Base-by-base conservation (phyloP, 2,797 vertebrate genomes). In the Crenichthys baileyi region DNA sequence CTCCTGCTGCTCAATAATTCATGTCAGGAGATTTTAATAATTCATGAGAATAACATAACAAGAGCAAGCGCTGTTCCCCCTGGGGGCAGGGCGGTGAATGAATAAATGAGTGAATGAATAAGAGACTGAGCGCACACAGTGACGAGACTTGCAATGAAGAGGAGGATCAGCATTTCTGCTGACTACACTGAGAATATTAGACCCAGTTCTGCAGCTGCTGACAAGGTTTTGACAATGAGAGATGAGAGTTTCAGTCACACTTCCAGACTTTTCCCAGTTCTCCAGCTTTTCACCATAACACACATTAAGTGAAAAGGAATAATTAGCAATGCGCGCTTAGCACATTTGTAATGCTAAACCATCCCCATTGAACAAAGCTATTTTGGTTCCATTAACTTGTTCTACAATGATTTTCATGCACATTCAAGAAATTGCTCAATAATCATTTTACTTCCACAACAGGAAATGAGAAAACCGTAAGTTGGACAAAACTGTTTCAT, bases 31-130 rank as follows among this genome's bases (percentile, higher is more conserved):
- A 77, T 86, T 92, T 95, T 63, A 94, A 95, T 96, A 92, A 95
- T 96, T 94, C 88, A 95, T 83, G 80, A 84, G 83, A 90, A 94
- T 94, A 90, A 95, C 91, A 94, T 91, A 87, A 93, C 92, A 85
- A 58, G 80, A 84, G 91, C 77, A 80, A 84, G 88, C 82, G 83
- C 89, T 82, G 90, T 88, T 84, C 79, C 75, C 90, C 87, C 83
- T 48, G 79, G 83, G 84, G 89, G 83, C 77, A 70, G 65, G 56
- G 56, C 60, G 6, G 71, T 61, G 89, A 79, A 91, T 90, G 85
- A 89, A 91, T 90, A 84, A 89, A 90, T 85, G 87, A 90, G 77
- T 77, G 78, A 75, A 85, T 87, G 89, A 83, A 82, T 72, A 80
- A 88, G 61, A 72, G 86, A 77, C 16, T 61, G 71, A 76, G 26